Evolutionary conservation across 2,888 invertebrate species (phyloP).

Genomic region (Anoplius nigerrimus): DNA sequence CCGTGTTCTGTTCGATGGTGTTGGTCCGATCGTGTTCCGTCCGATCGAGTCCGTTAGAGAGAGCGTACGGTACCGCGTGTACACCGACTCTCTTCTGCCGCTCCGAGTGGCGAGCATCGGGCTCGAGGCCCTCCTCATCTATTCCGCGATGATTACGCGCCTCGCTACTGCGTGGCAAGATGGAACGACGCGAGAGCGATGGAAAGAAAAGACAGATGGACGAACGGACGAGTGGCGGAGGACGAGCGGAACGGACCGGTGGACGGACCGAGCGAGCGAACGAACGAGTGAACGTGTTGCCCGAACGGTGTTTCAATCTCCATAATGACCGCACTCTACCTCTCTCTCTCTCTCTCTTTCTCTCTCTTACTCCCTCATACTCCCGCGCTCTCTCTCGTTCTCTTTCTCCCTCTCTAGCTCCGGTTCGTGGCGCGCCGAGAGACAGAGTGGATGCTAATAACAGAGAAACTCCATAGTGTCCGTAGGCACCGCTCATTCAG

Average conservation of each 20-base stretch:
- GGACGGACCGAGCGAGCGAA: constrained; percentile 27
- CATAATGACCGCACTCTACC: constrained; percentile 66
- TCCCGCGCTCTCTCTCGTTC: neutral
- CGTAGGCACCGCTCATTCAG: constrained; percentile 60
- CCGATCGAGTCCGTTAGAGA: neutral
- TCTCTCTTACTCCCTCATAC: neutral
- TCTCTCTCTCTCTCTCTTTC: constrained; percentile 32
- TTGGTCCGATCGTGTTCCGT: no score
- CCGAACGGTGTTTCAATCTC: constrained; percentile 67
- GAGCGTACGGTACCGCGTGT: constrained; percentile 1
- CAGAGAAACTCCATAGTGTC: constrained; percentile 63
- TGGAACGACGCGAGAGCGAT: constrained; percentile 9
- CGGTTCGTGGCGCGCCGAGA: constrained; percentile 41
- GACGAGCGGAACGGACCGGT: neutral
- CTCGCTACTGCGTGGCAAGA: constrained; percentile 6
- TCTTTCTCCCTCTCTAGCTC: constrained; percentile 4
- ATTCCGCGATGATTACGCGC: constrained; percentile 43
- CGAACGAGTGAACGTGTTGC: constrained; percentile 52
- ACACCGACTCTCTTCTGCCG: no score
- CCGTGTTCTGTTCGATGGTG: no score
- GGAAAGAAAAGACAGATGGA: constrained; percentile 2
- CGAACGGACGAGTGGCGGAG: no score
- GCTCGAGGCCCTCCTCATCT: constrained; percentile 27
- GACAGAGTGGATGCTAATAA: constrained; percentile 68
- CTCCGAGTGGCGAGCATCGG: no score